phyloP scores from a whole-genome alignment of 2,888 invertebrate species.

The Yponomeuta sedellus region DNA sequence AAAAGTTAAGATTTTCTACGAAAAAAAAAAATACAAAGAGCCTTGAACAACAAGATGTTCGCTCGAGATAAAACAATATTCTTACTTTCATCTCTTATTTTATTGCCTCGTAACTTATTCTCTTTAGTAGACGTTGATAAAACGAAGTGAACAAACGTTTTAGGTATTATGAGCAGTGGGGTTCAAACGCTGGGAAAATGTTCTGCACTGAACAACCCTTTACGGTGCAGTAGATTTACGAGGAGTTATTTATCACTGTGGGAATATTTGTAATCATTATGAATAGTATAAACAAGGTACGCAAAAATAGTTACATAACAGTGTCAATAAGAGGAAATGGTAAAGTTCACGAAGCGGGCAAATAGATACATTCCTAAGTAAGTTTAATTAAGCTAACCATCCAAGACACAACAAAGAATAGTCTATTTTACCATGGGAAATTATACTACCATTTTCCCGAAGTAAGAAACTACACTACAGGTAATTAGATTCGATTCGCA shows the following conservation, averaged over 20 bases:
- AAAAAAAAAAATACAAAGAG: conserved; percentile 2
- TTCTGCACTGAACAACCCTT: conserved; percentile 43
- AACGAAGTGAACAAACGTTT: conserved; percentile 6
- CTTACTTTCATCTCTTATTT: conserved; percentile 2
- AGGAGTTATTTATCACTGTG: conserved; percentile 66
- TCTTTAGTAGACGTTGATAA: conserved; percentile 8
- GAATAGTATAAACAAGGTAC: conserved; percentile 63
- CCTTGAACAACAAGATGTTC: not conserved
- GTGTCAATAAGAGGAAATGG: not conserved
- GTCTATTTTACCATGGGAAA: not conserved
- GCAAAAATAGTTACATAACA: conserved; percentile 22
- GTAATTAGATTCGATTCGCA: not conserved
- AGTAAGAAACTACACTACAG: conserved; percentile 5
- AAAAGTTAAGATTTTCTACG: not conserved
- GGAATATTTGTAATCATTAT: conserved; percentile 64
- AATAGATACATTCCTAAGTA: not conserved
- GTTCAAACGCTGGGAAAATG: not conserved
- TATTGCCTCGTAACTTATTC: conserved; percentile 5
- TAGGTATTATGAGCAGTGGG: conserved; percentile 4
- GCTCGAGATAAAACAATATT: not conserved
- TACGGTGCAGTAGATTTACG: conserved; percentile 67
- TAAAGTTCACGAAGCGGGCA: not conserved
- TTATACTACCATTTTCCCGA: not conserved
- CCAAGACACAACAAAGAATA: not conserved
- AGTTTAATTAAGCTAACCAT: not conserved